A percentile compares a stretch with the other conserved stretches of the same genome.
Conservation (phyloP, 2,888 invertebrate species). For the Sphaeridia pumilis region DNA sequence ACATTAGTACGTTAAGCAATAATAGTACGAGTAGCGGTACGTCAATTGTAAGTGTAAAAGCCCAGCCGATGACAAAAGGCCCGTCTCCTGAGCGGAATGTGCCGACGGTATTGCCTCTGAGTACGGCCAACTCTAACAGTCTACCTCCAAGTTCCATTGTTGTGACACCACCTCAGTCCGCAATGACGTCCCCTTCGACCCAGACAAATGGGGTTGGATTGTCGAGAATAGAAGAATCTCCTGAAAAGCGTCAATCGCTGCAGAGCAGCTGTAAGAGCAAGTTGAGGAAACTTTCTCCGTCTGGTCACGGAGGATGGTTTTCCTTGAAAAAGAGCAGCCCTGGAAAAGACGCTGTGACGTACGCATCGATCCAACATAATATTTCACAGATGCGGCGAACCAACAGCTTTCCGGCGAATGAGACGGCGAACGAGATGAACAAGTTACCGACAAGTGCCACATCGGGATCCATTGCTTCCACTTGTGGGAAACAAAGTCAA, state of each 20-base stretch:
- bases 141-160: not conserved
- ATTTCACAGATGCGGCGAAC: constrained; percentile 15
- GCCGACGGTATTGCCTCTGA: constrained; percentile 5
- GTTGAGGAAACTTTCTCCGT: constrained; percentile 5
- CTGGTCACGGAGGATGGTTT: not conserved
- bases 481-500: constrained; percentile 19
- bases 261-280: constrained; percentile 13
- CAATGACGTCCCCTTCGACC: constrained; percentile 11
- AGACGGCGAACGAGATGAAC: not conserved
- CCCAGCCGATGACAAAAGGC: constrained; percentile 8
- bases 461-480: constrained; percentile 19
- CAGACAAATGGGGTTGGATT: constrained; percentile 18
- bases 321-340: not conserved
- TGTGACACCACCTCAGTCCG: not conserved
- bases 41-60: constrained; percentile 26
- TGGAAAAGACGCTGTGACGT: constrained; percentile 21
- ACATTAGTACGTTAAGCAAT: constrained; percentile 28
- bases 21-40: constrained; percentile 32
- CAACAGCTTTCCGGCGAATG: constrained; percentile 9
- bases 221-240: constrained; percentile 34
- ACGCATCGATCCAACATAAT: constrained; percentile 25
- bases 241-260: constrained; percentile 26
- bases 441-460: constrained; percentile 3
- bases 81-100: constrained; percentile 10
- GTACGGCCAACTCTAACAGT: not conserved